phyloP scores from a whole-genome alignment of 2,888 invertebrate species.

The Caenorhabditis macrosperma region DNA sequence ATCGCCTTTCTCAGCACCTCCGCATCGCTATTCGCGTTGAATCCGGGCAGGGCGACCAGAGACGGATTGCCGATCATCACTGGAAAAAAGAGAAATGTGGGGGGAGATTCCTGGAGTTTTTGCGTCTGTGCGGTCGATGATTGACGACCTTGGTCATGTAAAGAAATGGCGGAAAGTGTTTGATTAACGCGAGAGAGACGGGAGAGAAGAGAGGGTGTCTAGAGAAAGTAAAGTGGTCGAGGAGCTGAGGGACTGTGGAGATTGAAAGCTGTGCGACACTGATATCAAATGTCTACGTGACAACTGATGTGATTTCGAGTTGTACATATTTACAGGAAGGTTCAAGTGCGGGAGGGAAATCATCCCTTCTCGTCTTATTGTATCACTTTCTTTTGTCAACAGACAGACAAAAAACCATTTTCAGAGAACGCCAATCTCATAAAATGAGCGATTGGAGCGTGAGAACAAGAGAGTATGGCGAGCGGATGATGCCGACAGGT shows the following conservation, averaged over 20 bases:
- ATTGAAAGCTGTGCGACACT: not conserved
- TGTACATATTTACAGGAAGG: not conserved
- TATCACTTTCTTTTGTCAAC: too few species aligned
- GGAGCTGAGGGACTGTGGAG: not conserved
- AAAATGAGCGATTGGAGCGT: not conserved
- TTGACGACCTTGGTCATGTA: constrained; percentile 23
- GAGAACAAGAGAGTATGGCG: not conserved
- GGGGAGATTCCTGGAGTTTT: not conserved
- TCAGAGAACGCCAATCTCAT: not conserved
- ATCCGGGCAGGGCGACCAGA: constrained; percentile 70
- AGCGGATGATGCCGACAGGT: constrained; percentile 29
- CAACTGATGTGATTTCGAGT: not conserved
- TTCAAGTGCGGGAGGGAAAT: not conserved
- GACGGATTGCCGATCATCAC: constrained; percentile 73
- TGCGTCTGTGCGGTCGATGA: constrained; percentile 16
- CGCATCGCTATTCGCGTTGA: constrained; percentile 78
- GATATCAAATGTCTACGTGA: not conserved
- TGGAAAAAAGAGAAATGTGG: constrained; percentile 40
- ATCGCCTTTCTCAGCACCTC: constrained; percentile 78
- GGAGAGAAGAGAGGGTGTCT: constrained; percentile 12
- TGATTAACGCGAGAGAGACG: constrained; percentile 28
- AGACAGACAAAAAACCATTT: not conserved
- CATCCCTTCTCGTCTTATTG: not conserved
- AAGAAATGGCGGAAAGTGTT: constrained; percentile 26
- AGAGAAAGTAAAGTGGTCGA: constrained; percentile 5